Base-by-base conservation (phyloP, 2,888 invertebrate genomes). In the Rosalia funebris region DNA sequence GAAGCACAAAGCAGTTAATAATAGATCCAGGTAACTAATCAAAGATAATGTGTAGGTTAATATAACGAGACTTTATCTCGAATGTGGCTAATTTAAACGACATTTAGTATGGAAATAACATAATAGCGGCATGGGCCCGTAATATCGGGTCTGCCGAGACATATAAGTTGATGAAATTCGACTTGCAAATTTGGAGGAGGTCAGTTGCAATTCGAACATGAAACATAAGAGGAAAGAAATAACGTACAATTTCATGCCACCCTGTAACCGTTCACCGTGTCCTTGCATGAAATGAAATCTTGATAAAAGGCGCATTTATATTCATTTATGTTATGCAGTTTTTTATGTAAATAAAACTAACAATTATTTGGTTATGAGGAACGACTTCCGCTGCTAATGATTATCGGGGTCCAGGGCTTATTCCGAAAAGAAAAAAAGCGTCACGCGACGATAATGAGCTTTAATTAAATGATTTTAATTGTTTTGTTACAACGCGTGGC, bases 361-460 rank as follows among this genome's bases (percentile, higher is more conserved):
- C 74, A 71, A 72, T 74, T 74, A 73, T 68, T 65, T 69, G 70
- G 70, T 71, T 71, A 73, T 74, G 71, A 73, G 69, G 71, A 69
- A 74, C 64, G 69, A 71, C 70, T 74, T 74, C 74, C 74, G 66
- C 60, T 69, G 70, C 66, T 74, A 73, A 74, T 69, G 64, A 69
- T 68, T 62, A 64, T 60, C 63, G 63, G 69, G 68, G 71, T 62
- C 63, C 65, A 53, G n/a, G n/a, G n/a, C n/a, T n/a, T n/a, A n/a
- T n/a, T n/a, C n/a, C n/a, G n/a, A n/a, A n/a, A 25, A 60, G 37
- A 52, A 63, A 70, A 69, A 67, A 68, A 70, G 47, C 42, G 65
- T 63, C 72, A 72, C 72, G 72, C 72, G 62, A 72, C 65, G 48
- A 52, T 71, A 68, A 71, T 67, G 63, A 64, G 63, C 65, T 50